phyloP scores from a whole-genome alignment of 1,140 invertebrate species.

The Bicyclus anynana region DNA sequence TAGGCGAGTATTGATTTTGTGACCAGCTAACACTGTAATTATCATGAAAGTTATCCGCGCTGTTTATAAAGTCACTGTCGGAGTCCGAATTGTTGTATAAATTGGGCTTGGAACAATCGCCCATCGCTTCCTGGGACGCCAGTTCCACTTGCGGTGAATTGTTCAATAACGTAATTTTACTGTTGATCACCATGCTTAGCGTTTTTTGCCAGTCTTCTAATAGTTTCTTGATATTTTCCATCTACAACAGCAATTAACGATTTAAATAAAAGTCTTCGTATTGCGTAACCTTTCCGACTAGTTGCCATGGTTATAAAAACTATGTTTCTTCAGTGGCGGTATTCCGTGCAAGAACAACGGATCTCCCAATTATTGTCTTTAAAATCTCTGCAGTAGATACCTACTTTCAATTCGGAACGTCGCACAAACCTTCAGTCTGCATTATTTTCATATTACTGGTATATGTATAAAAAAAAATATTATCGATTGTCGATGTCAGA shows the following conservation, averaged over 20 bases:
- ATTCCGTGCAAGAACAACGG: too few relatives aligned
- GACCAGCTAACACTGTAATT: slow-evolving; percentile 44
- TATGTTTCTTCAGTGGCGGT: too few relatives aligned
- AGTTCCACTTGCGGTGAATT: slow-evolving; percentile 40
- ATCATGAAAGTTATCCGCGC: slow-evolving; percentile 35
- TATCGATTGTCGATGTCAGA: too few relatives aligned
- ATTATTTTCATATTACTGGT: too few relatives aligned
- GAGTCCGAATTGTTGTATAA: slow-evolving; percentile 43
- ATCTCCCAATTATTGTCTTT: too few relatives aligned
- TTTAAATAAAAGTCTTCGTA: too few relatives aligned
- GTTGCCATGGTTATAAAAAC: too few relatives aligned
- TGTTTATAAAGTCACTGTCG: slow-evolving; percentile 47
- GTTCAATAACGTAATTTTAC: slow-evolving; percentile 41
- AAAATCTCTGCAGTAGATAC: too few relatives aligned
- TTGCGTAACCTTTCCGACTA: too few relatives aligned
- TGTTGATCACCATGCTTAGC: slow-evolving; percentile 57
- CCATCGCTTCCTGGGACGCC: slow-evolving; percentile 53
- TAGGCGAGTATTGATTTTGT: slow-evolving; percentile 26
- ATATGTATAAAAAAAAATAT: too few relatives aligned
- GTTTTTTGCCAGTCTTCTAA: slow-evolving; percentile 63
- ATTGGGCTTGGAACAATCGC: slow-evolving; percentile 49
- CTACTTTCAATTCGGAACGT: too few relatives aligned
- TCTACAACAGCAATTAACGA: slow-evolving; percentile 35
- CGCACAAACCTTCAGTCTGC: too few relatives aligned
- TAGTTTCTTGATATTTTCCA: slow-evolving; percentile 57